Evolutionary conservation across 2,797 vertebrate species (phyloP), one percentile per base, ranked within the genome.

Genomic region (Centropyge bicolor): DNA sequence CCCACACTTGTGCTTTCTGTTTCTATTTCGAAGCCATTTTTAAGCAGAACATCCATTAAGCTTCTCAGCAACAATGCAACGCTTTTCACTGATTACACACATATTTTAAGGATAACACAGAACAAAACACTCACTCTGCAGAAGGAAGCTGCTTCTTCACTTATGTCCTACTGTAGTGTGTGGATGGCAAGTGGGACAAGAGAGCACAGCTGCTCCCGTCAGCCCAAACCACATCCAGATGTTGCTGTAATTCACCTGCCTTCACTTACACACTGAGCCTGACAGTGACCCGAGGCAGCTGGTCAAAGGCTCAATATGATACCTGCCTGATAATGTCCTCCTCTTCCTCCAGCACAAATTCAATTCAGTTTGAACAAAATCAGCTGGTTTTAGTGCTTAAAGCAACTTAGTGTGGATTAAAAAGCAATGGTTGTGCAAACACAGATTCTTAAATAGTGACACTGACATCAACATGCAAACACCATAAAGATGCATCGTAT

Each of bases 201-300:
- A 54, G 67, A 72, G 57, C 41, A 51, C 82, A 78, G 78, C 80
- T 87, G 74, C 35, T 61, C 4, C 68, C 35, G 0, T 0, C 59
- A 72, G 38, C 4, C 17, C 56, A 63, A 16, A 78, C 52, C 43
- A n/a, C 45, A 49, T 80, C 64, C 81, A 80, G 60, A 76, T 83
- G 68, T 78, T 27, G 55, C 38, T 62, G 54, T 64, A 41, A 75
- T 64, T 72, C 66, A 82, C 78, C 78, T 81, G 87, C 19, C 8
- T 80, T 70, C 3, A 36, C 36, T 36, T 48, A 14, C 27, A n/a
- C 35, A 19, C 2, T 31, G 5, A 72, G 40, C n/a, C n/a, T n/a
- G n/a, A n/a, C 20, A 24, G 22, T 35, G 77, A 27, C 22, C 40
- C 64, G 31, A 64, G 17, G 22, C 48, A 52, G 16, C 62, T 40